Base-by-base conservation (phyloP, 2,888 invertebrate species). In the Patella depressa region DNA sequence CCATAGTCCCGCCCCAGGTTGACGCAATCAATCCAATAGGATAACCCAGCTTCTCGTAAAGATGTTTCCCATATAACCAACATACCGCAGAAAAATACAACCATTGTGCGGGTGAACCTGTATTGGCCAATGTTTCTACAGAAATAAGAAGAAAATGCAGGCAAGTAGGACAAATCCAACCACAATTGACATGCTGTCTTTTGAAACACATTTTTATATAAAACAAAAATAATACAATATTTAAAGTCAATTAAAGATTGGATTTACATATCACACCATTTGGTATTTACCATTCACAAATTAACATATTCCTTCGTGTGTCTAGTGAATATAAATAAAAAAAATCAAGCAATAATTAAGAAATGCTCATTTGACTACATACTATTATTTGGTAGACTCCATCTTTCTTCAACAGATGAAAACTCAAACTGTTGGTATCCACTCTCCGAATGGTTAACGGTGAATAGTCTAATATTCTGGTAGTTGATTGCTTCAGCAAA, bases 51-150 rank as follows among this genome's bases (percentile, higher is more conserved):
- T 79, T 74, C 71, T 87, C 76, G 55, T 87, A 85, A 45, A 91
- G 78, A 53, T 83, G 80, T 76, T 85, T 85, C 7, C 89, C 91
- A 84, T 87, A 90, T 79, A 89, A 79, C 90, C 90, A 91, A 78
- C 91, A 91, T 14, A 90, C 87, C 14, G 89, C 89, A 4, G 90
- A 90, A 79, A 89, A 90, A 76, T 85, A 83, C 11, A 19, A 65
- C n/a, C n/a, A n/a, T 14, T 53, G 34, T 72, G n/a, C 34, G 4
- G 45, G 45, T 45, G 45, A 45, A 45, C 45, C 45, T 45, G 45
- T 45, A 45, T 45, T 45, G 7, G 45, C 45, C 45, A 45, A 45
- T 45, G 45, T 45, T 45, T 45, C 45, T 45, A 45, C 4, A 45
- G 9, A 45, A 45, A 45, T 45, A 7, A 45, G 9, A 45, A 45